A percentile compares a stretch with the other conserved stretches of the same genome.
Evolutionary conservation across 2,797 vertebrate genomes (phyloP).

Genomic region (Sebastes nivosus): DNA sequence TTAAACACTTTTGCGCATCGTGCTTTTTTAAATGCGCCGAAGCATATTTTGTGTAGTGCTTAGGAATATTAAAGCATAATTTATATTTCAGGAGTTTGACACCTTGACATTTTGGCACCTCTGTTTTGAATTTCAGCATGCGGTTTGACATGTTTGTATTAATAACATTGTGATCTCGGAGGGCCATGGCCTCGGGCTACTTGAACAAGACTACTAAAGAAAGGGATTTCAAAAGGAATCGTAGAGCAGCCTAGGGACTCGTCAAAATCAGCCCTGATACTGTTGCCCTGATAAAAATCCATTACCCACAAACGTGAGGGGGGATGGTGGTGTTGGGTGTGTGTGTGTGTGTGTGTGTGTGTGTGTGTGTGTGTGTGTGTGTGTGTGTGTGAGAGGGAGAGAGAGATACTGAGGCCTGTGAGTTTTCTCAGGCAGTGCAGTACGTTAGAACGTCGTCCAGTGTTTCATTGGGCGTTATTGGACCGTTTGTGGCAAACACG

Average conservation of each 20-base stretch:
- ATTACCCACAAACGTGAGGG: conserved; percentile 80
- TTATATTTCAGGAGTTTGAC: conserved; percentile 86
- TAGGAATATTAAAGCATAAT: conserved; percentile 85
- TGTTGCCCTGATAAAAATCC: conserved; percentile 86
- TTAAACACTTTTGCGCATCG: conserved; percentile 62
- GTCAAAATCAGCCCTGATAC: conserved; percentile 84
- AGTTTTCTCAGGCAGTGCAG: conserved; percentile 24
- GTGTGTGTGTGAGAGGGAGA: neutral
- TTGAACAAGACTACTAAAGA: conserved; percentile 86
- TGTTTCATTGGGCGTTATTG: conserved; percentile 13
- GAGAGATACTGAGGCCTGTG: conserved; percentile 4
- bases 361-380: too few relatives aligned
- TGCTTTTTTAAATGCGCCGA: conserved; percentile 71
- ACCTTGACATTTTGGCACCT: conserved; percentile 86
- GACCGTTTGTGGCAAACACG: neutral
- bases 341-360: conserved; percentile 20
- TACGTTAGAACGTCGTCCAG: neutral
- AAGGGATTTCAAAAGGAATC: conserved; percentile 89
- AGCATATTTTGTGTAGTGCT: conserved; percentile 78
- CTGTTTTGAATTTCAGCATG: conserved; percentile 86
- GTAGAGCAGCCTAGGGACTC: conserved; percentile 85
- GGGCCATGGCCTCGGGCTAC: conserved; percentile 86
- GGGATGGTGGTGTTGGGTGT: conserved; percentile 61
- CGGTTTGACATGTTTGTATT: conserved; percentile 88
- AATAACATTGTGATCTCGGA: conserved; percentile 88